Evolutionary conservation across 2,888 invertebrate species (phyloP), one percentile per base, ranked within the genome.

Genomic region (Clistopyga incitator): DNA sequence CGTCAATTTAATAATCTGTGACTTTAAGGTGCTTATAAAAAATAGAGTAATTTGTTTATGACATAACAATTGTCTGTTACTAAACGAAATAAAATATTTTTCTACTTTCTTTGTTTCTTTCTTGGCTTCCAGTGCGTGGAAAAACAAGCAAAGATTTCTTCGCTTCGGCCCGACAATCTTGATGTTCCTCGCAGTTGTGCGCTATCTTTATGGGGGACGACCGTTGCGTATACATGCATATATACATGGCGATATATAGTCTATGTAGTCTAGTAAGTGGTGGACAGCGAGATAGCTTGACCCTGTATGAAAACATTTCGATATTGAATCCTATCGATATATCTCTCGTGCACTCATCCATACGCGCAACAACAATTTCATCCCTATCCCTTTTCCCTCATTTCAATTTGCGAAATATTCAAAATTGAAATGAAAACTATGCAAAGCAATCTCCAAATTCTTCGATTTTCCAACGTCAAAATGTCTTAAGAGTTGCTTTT

Each of bases 271-370:
- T 15, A 50, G 70, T 42, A 56, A 64, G 47, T 72, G 61, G 64
- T 52, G 77, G 78, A 84, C 81, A 81, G 54, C 64, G 78, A 81
- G 81, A 75, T 83, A 83, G 76, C 71, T 81, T 78, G 84, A 84
- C 84, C 84, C 74, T 81, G 81, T 75, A 81, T 84, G 75, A 81
- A 78, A 84, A 84, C 88, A 90, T 87, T 89, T 89, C 88, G 90
- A 90, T 90, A 90, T 90, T 90, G 89, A 90, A 90, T 90, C 87
- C 86, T 86, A 89, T 86, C 86, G 88, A 89, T 88, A 84, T 87
- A 74, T 85, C 81, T 86, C 84, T 45, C 65, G 47, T 78, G 38
- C n/a, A 38, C 70, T 18, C 34, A 50, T 78, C 56, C 56, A 47
- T 74, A 82, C 81, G 79, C 59, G 75, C 75, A 83, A 80, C 23